These are phyloP conservation scores for Cataglyphis rosenhaueri DNA, from an alignment of 2,888 invertebrate species.

Conservation along the genomic window DNA sequence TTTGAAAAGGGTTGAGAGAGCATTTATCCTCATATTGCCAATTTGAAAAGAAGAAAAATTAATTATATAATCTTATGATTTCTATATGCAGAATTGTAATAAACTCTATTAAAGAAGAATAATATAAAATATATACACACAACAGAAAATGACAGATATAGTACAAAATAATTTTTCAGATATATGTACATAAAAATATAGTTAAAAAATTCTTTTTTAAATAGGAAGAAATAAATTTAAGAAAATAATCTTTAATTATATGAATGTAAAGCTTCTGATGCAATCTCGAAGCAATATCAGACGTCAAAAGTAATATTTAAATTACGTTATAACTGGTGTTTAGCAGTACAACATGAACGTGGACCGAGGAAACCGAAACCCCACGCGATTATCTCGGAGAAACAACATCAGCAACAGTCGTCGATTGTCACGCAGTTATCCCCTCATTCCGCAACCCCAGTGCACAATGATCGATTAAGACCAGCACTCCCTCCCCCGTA, in stretches of 20 bases:
- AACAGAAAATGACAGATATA: neutral
- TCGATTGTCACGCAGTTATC: conserved; percentile 76
- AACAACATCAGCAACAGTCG: conserved; percentile 83
- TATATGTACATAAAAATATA: neutral
- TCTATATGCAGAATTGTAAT: neutral
- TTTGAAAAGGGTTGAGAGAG: neutral
- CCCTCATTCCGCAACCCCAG: conserved; percentile 71
- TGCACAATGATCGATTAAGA: conserved; percentile 79
- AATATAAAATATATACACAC: neutral
- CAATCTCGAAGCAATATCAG: conserved; percentile 11
- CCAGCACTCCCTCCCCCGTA: conserved; percentile 70
- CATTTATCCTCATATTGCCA: neutral
- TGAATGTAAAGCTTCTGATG: neutral
- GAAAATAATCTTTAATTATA: neutral
- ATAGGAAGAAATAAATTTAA: neutral
- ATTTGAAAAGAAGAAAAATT: neutral
- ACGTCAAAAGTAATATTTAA: conserved; percentile 55
- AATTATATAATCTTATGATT: neutral
- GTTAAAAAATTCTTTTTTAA: neutral
- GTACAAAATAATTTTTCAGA: neutral
- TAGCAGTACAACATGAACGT: conserved; percentile 98
- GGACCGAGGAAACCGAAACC: conserved; percentile 97
- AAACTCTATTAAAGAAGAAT: neutral
- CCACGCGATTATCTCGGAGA: conserved; percentile 86
- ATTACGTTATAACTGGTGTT: conserved; percentile 70